Evolutionary conservation across 1,140 invertebrate genomes (phyloP), one percentile per base, ranked within the genome.

Genomic region (Trialeurodes vaporariorum): DNA sequence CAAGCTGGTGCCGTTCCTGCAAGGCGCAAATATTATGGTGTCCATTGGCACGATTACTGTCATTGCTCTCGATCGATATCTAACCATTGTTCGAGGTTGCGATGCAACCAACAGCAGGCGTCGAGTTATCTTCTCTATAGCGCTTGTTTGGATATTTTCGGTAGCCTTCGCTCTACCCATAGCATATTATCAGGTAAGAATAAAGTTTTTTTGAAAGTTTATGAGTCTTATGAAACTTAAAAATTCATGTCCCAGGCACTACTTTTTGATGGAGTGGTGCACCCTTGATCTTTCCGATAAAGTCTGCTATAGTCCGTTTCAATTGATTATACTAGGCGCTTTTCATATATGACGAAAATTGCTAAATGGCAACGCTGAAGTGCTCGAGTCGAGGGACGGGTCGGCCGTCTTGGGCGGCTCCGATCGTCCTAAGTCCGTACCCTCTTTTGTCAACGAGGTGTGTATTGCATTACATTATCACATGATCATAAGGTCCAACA

Each of bases 1-100:
- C 72, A 84, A 85, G 73, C 75, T 85, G 25, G 79, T 83, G 22
- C 81, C 82, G 0, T 24, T 71, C 1, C 21, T 83, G 11, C 82
- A 84, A 71, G 84, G 82, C 2, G 81, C 81, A 34, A 85, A 84
- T 71, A 81, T 86, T n/a, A 83, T 85, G 72, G 83, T 85, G 9
- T 83, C 83, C 0, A 82, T 83, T 2, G 81, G 82, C 23, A 85
- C 83, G 63, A 84, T 86, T 27, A 83, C 83, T 0, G 83, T 81
- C 22, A 86, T 85, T 24, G 84, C 84, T 1, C 73, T 85, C 0
- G 84, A 85, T 72, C 77, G 84, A n/a, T 84, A 80, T 69, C 71
- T 69, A 24, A 73, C 72, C 23, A 83, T 85, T 72, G 81, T 84
- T 2, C 77, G 71, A 72, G 70, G 70, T 22, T 79, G 75, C 68